phyloP scores from a whole-genome alignment of 37 sponge, comb jelly and placozoan genomes.

The Crambe crambe region DNA sequence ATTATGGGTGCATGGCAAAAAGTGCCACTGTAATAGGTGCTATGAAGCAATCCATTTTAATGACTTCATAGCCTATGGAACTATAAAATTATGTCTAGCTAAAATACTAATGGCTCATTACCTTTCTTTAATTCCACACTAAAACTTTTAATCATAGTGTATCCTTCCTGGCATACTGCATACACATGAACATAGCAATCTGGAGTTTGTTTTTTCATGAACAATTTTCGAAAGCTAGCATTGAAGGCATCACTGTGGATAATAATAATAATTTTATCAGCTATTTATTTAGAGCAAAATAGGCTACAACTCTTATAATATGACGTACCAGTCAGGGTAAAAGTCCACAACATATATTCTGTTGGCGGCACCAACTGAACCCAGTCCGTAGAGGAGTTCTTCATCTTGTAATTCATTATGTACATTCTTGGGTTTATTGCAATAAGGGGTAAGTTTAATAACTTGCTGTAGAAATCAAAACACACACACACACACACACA shows the following conservation, averaged over 20 bases:
- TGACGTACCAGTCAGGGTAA: slow-evolving; percentile 65
- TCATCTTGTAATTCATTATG: not conserved
- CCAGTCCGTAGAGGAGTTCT: slow-evolving; percentile 26
- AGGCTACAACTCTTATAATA: too few species aligned
- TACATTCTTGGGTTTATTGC: not conserved
- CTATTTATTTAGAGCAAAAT: not conserved
- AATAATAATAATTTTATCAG: too few species aligned
- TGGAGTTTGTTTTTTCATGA: not conserved
- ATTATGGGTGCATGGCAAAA: too few species aligned
- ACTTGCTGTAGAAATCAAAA: too few species aligned
- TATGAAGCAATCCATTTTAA: too few species aligned
- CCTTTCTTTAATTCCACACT: slow-evolving; percentile 35
- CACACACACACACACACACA: too few species aligned
- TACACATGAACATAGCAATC: slow-evolving; percentile 43
- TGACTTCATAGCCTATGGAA: too few species aligned
- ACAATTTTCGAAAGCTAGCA: slow-evolving; percentile 15
- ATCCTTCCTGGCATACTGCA: slow-evolving; percentile 50
- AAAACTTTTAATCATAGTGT: slow-evolving; percentile 1
- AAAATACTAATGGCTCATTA: too few species aligned
- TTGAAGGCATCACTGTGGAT: slow-evolving; percentile 21
- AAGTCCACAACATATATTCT: slow-evolving; percentile 18
- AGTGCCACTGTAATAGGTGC: too few species aligned
- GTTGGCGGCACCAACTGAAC: not conserved
- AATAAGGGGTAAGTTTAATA: too few species aligned
- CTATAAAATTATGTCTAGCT: too few species aligned